Evolutionary conservation across 2,888 invertebrate species (phyloP).

Genomic region (Megalurothrips usitatus): DNA sequence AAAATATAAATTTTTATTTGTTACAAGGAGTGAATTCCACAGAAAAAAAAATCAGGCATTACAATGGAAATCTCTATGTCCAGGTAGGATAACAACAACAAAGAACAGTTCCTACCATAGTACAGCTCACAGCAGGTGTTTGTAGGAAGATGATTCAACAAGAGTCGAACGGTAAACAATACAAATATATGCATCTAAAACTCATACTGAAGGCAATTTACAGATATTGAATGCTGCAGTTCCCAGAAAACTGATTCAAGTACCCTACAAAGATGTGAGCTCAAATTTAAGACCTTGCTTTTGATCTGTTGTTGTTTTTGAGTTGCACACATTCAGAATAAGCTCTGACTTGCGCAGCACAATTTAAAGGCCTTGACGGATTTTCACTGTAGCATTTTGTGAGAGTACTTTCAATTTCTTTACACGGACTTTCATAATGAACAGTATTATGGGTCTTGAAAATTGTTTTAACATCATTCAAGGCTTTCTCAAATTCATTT

Average conservation of each 20-base stretch:
- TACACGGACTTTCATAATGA: not conserved
- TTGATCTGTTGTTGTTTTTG: not conserved
- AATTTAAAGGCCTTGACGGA: not conserved
- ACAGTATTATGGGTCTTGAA: slow-evolving; percentile 16
- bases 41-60: slow-evolving; percentile 2
- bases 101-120: not conserved
- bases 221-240: not conserved
- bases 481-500: not conserved
- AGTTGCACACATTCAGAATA: slow-evolving; percentile 8
- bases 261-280: slow-evolving; percentile 2
- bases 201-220: not conserved
- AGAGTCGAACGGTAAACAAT: not conserved
- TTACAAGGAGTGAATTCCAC: not conserved
- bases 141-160: not conserved
- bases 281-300: not conserved
- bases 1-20: slow-evolving; percentile 14
- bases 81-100: not conserved
- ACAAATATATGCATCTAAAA: slow-evolving; percentile 6
- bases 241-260: not conserved
- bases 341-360: not conserved
- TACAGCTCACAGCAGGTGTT: not conserved
- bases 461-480: not conserved
- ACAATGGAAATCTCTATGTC: not conserved
- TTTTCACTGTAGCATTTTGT: not conserved
- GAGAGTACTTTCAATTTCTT: slow-evolving; percentile 12